phyloP scores from a whole-genome alignment of 2,113 vertebrate species.

The Polypterus bichir region DNA sequence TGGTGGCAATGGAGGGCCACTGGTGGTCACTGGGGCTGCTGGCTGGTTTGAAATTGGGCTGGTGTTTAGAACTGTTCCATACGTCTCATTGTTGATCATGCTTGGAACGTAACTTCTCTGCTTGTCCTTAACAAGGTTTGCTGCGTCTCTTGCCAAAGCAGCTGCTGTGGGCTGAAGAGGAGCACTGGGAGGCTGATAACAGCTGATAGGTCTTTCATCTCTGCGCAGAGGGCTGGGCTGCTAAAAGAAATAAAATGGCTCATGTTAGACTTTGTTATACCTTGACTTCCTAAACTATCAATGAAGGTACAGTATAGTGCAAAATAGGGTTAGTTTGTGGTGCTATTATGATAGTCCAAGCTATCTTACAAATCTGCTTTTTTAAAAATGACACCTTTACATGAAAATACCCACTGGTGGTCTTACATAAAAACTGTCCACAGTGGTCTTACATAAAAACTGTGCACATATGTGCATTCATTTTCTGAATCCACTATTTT shows the following conservation, averaged over 20 bases:
- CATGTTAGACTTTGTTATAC: no score
- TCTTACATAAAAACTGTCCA: no score
- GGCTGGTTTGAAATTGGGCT: slow-evolving; percentile 42
- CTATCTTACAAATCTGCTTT: no score
- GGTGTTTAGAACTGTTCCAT: slow-evolving; percentile 73
- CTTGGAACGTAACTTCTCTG: slow-evolving; percentile 71
- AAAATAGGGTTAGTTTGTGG: no score
- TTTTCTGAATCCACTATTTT: no score
- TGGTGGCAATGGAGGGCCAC: slow-evolving; percentile 81
- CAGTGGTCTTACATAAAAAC: no score
- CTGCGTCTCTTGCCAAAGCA: slow-evolving; percentile 56
- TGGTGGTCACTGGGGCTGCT: slow-evolving; percentile 34
- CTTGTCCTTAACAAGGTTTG: slow-evolving; percentile 70
- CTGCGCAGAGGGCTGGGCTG: slow-evolving; percentile 90
- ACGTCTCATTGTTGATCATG: slow-evolving; percentile 91
- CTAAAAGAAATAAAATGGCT: slow-evolving; percentile 11
- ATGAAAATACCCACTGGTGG: no score
- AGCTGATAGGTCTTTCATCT: slow-evolving; percentile 90
- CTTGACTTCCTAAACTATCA: no score
- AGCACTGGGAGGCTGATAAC: slow-evolving; percentile 71
- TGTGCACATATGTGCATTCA: no score
- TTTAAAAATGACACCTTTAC: no score
- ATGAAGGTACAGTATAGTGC: no score
- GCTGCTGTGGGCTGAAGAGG: slow-evolving; percentile 54
- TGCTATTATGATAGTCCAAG: no score